phyloP scores from a whole-genome alignment of 2,797 vertebrate species.

The Myotis pilosus region DNA sequence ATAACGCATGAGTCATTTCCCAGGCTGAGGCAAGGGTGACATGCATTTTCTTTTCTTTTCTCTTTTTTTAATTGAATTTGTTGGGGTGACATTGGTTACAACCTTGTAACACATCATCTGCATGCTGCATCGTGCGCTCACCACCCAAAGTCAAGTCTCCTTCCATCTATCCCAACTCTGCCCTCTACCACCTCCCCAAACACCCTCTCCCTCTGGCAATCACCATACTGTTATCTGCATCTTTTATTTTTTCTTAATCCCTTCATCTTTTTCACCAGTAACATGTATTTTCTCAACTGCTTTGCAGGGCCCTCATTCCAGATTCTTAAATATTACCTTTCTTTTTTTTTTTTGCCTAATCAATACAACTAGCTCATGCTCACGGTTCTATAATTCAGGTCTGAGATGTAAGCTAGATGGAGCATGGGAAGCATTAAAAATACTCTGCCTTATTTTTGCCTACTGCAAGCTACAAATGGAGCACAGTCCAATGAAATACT shows the following conservation, averaged over 20 bases:
- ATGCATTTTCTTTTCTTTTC: not conserved
- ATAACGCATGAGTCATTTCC: not conserved
- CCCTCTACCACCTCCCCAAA: not conserved
- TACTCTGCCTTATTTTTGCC: not conserved
- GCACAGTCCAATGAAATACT: not conserved
- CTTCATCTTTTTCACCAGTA: not conserved
- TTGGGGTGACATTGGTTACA: not conserved
- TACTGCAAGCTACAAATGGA: not conserved
- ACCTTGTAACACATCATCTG: not conserved
- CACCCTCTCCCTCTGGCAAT: not conserved
- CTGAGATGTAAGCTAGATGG: not conserved
- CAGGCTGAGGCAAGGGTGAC: not conserved
- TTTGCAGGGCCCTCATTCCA: not conserved
- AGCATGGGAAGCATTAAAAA: not conserved
- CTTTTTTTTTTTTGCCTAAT: slow-evolving; percentile 12
- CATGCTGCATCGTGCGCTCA: accelerated
- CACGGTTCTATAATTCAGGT: not conserved
- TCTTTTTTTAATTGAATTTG: too few species aligned
- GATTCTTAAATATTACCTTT: not conserved
- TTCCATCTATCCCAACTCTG: not conserved
- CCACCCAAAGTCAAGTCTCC: not conserved
- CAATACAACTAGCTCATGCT: not conserved
- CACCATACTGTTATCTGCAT: not conserved
- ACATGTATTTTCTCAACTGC: not conserved
- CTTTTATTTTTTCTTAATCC: not conserved